Percentiles rank a stretch among this genome's conserved stretches.
These are phyloP conservation scores for Platyscapa corneri DNA, from an alignment of 1,140 invertebrate genomes.

Conservation along the genomic window DNA sequence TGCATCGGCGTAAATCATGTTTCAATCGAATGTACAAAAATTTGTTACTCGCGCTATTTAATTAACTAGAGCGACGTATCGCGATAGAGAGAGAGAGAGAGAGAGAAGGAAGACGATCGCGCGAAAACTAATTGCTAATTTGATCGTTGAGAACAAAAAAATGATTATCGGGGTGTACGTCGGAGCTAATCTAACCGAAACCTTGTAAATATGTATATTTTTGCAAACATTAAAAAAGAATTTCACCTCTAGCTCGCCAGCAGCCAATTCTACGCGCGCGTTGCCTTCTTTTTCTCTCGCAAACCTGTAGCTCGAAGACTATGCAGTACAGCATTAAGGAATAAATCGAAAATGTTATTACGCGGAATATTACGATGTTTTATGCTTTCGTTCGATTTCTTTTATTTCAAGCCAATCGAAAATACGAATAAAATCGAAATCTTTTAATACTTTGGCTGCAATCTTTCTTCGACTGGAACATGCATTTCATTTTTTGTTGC, in stretches of 20 bases:
- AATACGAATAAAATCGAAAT: background rate
- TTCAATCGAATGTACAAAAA: background rate
- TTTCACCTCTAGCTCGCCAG: too few species aligned
- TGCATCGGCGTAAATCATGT: background rate
- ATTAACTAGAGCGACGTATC: too few species aligned
- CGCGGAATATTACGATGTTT: too few species aligned
- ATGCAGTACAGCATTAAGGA: background rate
- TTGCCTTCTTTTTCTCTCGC: too few species aligned
- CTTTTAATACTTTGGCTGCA: background rate
- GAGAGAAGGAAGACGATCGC: too few species aligned
- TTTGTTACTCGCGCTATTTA: background rate
- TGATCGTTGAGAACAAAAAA: background rate
- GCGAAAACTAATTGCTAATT: too few species aligned
- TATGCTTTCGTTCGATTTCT: background rate
- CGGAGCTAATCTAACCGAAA: background rate
- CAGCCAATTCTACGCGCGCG: background rate
- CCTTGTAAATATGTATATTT: background rate
- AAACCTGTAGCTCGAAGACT: background rate
- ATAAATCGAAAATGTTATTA: too few species aligned
- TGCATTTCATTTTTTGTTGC: background rate
- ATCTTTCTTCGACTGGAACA: background rate
- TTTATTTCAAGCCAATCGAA: background rate
- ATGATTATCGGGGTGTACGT: background rate
- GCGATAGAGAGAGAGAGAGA: too few species aligned
- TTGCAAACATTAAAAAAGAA: background rate